Base-by-base conservation (phyloP, 1,140 invertebrate genomes). In the Acromyrmex echinatior region DNA sequence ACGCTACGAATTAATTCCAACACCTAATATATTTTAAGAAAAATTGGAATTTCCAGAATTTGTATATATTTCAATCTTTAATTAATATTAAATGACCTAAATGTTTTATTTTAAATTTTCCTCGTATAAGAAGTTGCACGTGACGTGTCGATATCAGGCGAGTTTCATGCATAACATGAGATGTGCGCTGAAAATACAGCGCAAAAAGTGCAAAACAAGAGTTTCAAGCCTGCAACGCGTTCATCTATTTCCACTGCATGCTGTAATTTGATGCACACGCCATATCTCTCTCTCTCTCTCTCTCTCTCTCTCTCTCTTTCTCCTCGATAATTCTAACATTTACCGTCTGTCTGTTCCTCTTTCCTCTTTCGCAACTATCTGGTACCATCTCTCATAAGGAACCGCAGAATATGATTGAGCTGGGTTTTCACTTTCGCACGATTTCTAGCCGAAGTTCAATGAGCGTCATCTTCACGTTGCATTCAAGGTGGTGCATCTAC, bases 341-440 rank as follows among this genome's bases (percentile, higher is more conserved):
- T 73, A 28, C 21, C 16, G 53, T 12, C 66, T 25, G 12, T 9
- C 9, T 25, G n/a, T 84, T 45, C 35, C 31, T 73, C 6, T 14
- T 49, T 70, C 49, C 31, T 28, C 10, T 71, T 58, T 58, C 9
- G 18, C 51, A 9, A 25, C 51, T 31, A 51, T 51, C 12, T 51
- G 18, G 4, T 45, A 62, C 79, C 35, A 53, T 62, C 28, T 76
- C 2, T 63, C 35, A 14, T 71, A 58, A 66, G 16, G 87, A 88
- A 88, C 56, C 71, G 49, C 62, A 53, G 76, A 65, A 62, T 80
- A 39, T 56, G 68, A 82, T 76, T 63, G 65, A 56, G n/a, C 9
- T 6, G 65, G 45, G 88, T 92, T 93, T 93, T 94, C 93, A 93
- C 93, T 93, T 93, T 94, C 93, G 90, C 92, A 91, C 92, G 93